Percentiles rank a stretch among this genome's conserved stretches.
Evolutionary conservation across 1,140 invertebrate species (phyloP).

Genomic region (Drosophila lini): DNA sequence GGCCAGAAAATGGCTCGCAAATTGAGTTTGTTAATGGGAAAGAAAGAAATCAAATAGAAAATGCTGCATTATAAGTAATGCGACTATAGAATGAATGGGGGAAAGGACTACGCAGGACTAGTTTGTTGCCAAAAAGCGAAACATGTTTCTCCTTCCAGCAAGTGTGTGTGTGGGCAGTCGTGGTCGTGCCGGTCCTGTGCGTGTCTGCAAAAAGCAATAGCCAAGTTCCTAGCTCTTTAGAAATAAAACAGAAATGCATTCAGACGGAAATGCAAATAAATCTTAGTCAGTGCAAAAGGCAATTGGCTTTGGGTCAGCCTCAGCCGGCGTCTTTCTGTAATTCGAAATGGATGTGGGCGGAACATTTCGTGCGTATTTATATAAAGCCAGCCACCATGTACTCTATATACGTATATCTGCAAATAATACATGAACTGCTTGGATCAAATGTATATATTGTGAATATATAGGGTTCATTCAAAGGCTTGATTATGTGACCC

Average conservation of each 20-base stretch:
- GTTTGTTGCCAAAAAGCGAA: constrained; percentile 65
- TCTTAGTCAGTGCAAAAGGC: constrained; percentile 73
- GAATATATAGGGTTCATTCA: constrained; percentile 12
- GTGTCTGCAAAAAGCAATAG: constrained; percentile 50
- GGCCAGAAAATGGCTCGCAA: constrained; percentile 61
- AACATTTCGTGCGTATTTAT: constrained; percentile 55
- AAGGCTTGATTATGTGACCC: constrained; percentile 35
- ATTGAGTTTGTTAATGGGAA: constrained; percentile 75
- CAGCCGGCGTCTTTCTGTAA: constrained; percentile 31
- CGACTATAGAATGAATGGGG: constrained; percentile 1
- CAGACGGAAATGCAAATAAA: constrained; percentile 78
- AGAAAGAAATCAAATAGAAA: constrained; percentile 52
- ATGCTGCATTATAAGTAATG: constrained; percentile 55
- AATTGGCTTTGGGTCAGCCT: constrained; percentile 72
- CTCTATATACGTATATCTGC: neutral
- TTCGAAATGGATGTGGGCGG: constrained; percentile 49
- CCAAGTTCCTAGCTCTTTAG: constrained; percentile 32
- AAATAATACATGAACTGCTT: constrained; percentile 20
- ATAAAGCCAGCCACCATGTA: constrained; percentile 37
- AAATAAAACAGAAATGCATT: constrained; percentile 74
- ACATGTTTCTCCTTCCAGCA: constrained; percentile 26
- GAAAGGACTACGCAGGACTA: constrained; percentile 33
- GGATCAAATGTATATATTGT: constrained; percentile 30
- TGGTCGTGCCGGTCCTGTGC: constrained; percentile 26
- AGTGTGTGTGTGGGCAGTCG: constrained; percentile 4